Conservation (phyloP, 2,113 vertebrate species). For the Siniperca knerii region DNA sequence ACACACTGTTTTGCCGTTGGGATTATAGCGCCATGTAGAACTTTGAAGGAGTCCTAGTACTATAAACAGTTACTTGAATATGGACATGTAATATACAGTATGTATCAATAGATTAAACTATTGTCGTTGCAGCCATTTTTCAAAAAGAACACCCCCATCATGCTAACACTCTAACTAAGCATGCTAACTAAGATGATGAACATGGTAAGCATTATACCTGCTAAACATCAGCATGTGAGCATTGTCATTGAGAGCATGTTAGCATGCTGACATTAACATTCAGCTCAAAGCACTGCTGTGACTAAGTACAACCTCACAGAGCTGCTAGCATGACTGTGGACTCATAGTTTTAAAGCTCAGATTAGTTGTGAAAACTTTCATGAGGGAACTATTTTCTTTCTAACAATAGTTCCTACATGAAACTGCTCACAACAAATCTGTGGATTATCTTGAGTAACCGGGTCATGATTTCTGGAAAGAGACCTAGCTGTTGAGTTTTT, state of each 20-base stretch:
- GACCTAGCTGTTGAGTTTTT: too few species aligned
- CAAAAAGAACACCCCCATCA: background rate
- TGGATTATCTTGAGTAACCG: too few species aligned
- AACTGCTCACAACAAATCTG: too few species aligned
- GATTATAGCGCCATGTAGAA: background rate
- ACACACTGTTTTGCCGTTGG: background rate
- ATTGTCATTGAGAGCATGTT: background rate
- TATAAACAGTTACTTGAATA: background rate
- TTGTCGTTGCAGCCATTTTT: too few species aligned
- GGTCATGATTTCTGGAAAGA: too few species aligned
- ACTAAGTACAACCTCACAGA: background rate
- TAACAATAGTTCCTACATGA: too few species aligned
- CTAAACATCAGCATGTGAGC: background rate
- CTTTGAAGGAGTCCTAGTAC: background rate
- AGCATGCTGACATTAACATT: background rate
- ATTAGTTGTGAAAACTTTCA: too few species aligned
- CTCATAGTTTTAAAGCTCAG: too few species aligned
- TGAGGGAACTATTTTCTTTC: too few species aligned
- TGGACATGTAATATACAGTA: background rate
- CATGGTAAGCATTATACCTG: background rate
- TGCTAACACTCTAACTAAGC: background rate
- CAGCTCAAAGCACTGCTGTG: background rate
- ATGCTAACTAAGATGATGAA: too few species aligned
- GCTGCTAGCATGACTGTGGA: too few species aligned
- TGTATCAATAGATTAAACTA: too few species aligned